Conservation (phyloP, 2,113 vertebrate genomes). For the Aegithalos caudatus region DNA sequence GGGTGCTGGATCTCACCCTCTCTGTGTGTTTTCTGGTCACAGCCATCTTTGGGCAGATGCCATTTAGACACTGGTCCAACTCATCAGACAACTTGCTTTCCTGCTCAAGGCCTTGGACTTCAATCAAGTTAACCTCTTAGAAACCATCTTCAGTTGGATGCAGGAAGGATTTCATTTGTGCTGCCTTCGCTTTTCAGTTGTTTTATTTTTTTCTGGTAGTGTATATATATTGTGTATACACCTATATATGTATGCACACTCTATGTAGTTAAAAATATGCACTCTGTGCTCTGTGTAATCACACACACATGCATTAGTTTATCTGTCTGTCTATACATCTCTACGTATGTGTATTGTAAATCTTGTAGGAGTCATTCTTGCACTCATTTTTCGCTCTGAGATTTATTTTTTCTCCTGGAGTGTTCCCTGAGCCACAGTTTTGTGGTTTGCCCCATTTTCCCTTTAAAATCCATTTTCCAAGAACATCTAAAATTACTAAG, state of each 20-base stretch:
- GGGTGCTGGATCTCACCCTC: background rate
- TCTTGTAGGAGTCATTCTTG: background rate
- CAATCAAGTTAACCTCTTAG: background rate
- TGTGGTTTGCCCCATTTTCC: background rate
- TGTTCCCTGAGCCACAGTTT: background rate
- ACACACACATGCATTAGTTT: background rate
- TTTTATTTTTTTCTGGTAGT: background rate
- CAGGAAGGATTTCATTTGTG: background rate
- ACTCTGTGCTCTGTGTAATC: background rate
- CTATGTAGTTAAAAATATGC: background rate
- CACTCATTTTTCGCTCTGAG: background rate
- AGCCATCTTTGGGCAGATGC: conserved; percentile 3
- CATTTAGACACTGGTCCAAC: background rate
- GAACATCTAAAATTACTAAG: background rate
- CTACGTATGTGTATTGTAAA: background rate
- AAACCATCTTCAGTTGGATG: background rate
- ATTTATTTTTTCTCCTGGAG: background rate
- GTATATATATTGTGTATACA: background rate
- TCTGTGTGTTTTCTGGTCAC: background rate
- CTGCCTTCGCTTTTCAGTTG: background rate
- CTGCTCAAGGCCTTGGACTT: background rate
- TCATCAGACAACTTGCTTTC: background rate
- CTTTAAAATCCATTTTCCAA: background rate
- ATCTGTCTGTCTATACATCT: background rate
- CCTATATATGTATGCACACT: background rate